Evolutionary conservation across 2,797 vertebrate species (phyloP).

Genomic region (Nyctibius grandis): DNA sequence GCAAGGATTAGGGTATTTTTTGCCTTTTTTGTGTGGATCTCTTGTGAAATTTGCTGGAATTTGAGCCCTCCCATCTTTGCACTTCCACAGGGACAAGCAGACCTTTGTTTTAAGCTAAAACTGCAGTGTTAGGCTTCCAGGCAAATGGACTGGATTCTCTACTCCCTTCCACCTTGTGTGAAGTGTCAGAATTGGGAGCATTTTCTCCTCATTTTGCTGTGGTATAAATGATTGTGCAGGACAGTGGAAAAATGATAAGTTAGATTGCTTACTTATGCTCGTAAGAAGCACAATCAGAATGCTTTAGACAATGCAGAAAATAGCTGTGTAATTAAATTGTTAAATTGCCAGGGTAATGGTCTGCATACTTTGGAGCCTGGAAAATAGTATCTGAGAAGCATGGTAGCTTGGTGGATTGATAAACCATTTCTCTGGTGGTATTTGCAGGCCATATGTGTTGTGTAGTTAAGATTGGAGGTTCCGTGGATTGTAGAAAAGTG

Average conservation of each 20-base stretch:
- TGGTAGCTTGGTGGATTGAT: neutral
- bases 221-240: slow-evolving; percentile 5
- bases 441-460: neutral
- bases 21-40: neutral
- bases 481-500: neutral
- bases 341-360: neutral
- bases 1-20: neutral
- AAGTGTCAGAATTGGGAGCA: neutral
- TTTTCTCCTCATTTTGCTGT: slow-evolving; percentile 14
- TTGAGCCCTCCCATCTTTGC: neutral
- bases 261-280: neutral
- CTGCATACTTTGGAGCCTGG: neutral
- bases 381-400: neutral
- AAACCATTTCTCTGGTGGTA: neutral
- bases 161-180: neutral
- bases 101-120: neutral
- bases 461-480: neutral
- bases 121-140: neutral
- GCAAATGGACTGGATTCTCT: neutral
- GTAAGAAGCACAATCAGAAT: neutral
- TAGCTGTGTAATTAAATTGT: neutral
- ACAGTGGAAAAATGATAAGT: slow-evolving; percentile 22
- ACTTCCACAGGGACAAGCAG: neutral
- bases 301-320: slow-evolving; percentile 27
- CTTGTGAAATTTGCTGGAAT: neutral